phyloP scores from a whole-genome alignment of 64 coral and sea anemone species.

The Acropora yongei region DNA sequence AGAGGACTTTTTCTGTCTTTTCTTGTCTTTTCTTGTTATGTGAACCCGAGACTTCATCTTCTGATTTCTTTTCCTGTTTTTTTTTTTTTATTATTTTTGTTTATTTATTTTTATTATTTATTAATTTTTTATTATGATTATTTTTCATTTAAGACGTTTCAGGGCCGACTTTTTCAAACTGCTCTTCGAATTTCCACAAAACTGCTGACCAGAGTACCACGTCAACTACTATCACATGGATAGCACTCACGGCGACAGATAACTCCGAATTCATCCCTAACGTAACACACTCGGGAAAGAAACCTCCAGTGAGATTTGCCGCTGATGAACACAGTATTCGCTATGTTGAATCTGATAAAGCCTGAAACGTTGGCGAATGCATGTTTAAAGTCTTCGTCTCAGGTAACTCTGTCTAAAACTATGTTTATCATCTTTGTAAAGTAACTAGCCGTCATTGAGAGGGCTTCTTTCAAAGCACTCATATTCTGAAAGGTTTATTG shows the following conservation, averaged over 20 bases:
- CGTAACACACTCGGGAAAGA: constrained; percentile 27
- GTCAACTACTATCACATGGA: constrained; percentile 3
- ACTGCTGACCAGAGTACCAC: constrained; percentile 46
- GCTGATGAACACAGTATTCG: constrained; percentile 57
- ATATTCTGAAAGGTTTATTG: neutral
- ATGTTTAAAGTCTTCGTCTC: constrained; percentile 43
- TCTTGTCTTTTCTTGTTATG: no score
- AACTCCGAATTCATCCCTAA: constrained; percentile 59
- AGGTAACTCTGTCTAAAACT: constrained; percentile 24
- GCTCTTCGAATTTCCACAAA: constrained; percentile 33
- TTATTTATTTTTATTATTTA: no score
- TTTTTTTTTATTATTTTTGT: no score
- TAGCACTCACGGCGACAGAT: constrained; percentile 26
- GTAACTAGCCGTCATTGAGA: neutral
- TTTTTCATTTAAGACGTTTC: constrained; percentile 25
- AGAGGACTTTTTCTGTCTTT: no score
- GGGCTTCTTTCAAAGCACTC: neutral
- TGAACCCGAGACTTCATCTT: neutral
- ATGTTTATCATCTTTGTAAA: constrained; percentile 3
- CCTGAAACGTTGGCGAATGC: constrained; percentile 41
- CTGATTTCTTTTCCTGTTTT: constrained; percentile 4
- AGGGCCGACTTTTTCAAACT: constrained; percentile 36
- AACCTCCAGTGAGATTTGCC: constrained; percentile 27
- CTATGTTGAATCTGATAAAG: constrained; percentile 36
- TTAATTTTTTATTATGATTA: no score